Evolutionary conservation across 1,140 invertebrate genomes (phyloP), one percentile per base, ranked within the genome.

Genomic region (Drosophila sp.): DNA sequence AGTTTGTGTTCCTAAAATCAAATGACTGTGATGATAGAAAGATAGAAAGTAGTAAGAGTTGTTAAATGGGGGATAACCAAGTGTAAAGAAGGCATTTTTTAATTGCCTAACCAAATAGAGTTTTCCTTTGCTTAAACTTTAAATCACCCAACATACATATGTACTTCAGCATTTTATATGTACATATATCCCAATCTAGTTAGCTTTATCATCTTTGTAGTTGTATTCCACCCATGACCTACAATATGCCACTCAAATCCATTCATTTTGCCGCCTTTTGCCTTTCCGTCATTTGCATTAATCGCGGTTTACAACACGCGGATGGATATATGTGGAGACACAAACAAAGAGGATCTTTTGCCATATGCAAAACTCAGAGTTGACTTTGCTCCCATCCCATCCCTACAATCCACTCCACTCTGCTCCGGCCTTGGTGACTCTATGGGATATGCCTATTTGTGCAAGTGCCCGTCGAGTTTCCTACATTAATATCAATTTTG

Each of bases 401-500:
- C 23, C 41, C 65, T 30, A 10, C 35, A 38, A 38, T 11, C 35
- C 76, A 58, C 33, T 57, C 30, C 41, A 27, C 35, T 41, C 50
- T 10, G 17, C 17, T 25, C 17, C 50, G 27, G 23, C 10, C 8
- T 40, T 17, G n/a, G 38, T 6, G 25, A 50, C 23, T 73, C 56
- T n/a, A 32, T 47, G 60, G 41, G 40, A 41, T 47, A 62, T 55
- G 62, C 74, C 64, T 66, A 68, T 68, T 72, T 81, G 44, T 27
- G 63, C 66, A 57, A 56, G 58, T 55, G 60, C 58, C 66, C 41
- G 62, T 41, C 66, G 66, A 83, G 67, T 83, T 89, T 83, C 75
- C 54, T 70, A 72, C 84, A 87, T 89, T 87, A 89, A 89, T 89
- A 89, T 87, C 84, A 89, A 89, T 89, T 87, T 82, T 70, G 84